A percentile compares a stretch with the other conserved stretches of the same genome.
These are phyloP conservation scores for Aphaenogaster rudis DNA, from an alignment of 1,140 invertebrate species.

Conservation along the genomic window DNA sequence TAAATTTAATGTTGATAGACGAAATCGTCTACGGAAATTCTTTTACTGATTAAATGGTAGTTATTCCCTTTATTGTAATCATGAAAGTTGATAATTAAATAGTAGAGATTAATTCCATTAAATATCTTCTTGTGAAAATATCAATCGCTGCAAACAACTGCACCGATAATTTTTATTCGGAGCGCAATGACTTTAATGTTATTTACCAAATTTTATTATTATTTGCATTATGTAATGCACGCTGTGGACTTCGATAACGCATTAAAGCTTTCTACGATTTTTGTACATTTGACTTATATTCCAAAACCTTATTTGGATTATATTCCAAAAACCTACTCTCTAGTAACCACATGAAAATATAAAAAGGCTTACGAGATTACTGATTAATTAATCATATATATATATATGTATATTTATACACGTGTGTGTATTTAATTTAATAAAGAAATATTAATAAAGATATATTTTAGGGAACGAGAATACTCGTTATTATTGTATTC, in stretches of 20 bases:
- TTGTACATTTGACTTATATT: neutral
- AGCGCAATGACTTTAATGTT: conserved; percentile 8
- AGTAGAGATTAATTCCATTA: neutral
- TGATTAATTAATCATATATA: no score
- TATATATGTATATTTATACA: neutral
- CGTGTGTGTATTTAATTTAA: neutral
- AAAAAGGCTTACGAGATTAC: neutral
- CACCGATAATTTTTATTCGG: conserved; percentile 33
- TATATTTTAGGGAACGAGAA: neutral
- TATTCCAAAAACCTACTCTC: neutral
- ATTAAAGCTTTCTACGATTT: neutral
- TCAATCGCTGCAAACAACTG: neutral
- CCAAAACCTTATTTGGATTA: neutral
- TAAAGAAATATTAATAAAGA: neutral
- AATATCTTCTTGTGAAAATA: conserved; percentile 15
- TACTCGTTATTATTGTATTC: neutral
- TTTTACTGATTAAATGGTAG: neutral
- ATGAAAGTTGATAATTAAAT: neutral
- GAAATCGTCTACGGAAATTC: conserved; percentile 4
- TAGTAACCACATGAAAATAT: neutral
- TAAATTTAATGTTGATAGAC: conserved; percentile 1
- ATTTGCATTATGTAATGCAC: neutral
- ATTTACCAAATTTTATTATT: conserved; percentile 28
- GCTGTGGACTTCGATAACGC: neutral
- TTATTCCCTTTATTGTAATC: neutral